Percentiles rank a stretch among this genome's conserved stretches.
Evolutionary conservation across 2,888 invertebrate genomes (phyloP).

Genomic region (Dermolepida albohirtum): DNA sequence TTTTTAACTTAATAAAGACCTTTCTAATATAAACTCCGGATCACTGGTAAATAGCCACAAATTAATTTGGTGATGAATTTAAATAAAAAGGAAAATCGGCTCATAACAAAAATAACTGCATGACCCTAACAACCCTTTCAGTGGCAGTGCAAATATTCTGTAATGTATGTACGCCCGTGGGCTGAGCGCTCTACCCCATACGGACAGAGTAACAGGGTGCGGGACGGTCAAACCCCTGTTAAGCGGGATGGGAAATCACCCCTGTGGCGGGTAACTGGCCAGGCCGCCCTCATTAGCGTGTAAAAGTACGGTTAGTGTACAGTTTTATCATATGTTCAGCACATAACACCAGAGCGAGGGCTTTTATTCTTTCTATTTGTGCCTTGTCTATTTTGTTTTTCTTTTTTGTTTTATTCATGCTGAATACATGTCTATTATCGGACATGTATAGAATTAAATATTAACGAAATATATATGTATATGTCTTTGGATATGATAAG

Average conservation of each 20-base stretch:
- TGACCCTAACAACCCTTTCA: constrained; percentile 44
- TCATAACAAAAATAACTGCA: constrained; percentile 41
- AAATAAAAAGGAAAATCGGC: constrained; percentile 37
- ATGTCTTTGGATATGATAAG: too few species aligned
- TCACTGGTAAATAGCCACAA: constrained; percentile 35
- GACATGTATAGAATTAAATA: background rate
- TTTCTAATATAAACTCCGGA: constrained; percentile 29
- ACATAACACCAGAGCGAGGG: constrained; percentile 21
- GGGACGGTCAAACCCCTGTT: constrained; percentile 45
- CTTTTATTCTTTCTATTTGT: constrained; percentile 28
- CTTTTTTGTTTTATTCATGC: constrained; percentile 6
- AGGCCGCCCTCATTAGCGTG: constrained; percentile 66
- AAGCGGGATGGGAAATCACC: constrained; percentile 51
- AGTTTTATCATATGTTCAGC: constrained; percentile 63
- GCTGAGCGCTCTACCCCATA: constrained; percentile 41
- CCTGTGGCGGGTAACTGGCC: constrained; percentile 67
- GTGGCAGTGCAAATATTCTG: constrained; percentile 45
- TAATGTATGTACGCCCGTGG: constrained; percentile 45
- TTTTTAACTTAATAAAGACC: constrained; percentile 30
- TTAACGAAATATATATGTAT: too few species aligned
- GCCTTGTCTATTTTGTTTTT: constrained; percentile 30
- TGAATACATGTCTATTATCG: background rate
- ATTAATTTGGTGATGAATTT: constrained; percentile 40
- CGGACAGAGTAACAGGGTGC: constrained; percentile 43
- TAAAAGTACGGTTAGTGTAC: constrained; percentile 65